Percentiles rank a stretch among this genome's conserved stretches.
phyloP scores from a whole-genome alignment of 2,113 vertebrate genomes.

The Mugil cephalus region DNA sequence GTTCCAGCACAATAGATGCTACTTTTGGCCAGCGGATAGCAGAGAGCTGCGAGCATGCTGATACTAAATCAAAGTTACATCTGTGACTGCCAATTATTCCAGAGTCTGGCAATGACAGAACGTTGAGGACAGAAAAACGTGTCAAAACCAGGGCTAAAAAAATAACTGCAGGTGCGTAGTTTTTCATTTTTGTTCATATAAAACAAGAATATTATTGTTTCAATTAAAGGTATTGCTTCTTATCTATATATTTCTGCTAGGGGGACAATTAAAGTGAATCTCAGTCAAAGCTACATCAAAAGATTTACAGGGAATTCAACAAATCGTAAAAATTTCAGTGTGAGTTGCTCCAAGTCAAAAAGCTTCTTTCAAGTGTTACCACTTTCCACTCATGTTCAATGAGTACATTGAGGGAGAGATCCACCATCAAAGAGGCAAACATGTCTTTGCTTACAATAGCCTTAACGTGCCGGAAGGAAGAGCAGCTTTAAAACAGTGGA shows the following conservation, averaged over 20 bases:
- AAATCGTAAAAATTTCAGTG: neutral
- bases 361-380: neutral
- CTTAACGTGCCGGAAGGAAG: neutral
- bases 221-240: neutral
- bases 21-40: slow-evolving; percentile 8
- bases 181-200: neutral
- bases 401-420: neutral
- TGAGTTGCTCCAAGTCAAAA: neutral
- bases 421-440: neutral
- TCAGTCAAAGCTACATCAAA: neutral
- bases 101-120: slow-evolving; percentile 30
- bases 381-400: slow-evolving; percentile 2
- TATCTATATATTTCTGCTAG: neutral
- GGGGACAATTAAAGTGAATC: neutral
- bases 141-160: neutral
- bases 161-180: neutral
- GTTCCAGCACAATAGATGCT: neutral
- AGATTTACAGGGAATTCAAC: neutral
- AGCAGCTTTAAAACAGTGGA: neutral
- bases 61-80: slow-evolving; percentile 48
- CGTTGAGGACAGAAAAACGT: neutral
- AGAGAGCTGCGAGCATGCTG: slow-evolving; percentile 26
- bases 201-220: neutral
- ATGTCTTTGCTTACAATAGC: neutral
- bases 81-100: slow-evolving; percentile 44